These are phyloP conservation scores for Trematocara caparti DNA, from an alignment of 2,797 vertebrate genomes.

Conservation along the genomic window DNA sequence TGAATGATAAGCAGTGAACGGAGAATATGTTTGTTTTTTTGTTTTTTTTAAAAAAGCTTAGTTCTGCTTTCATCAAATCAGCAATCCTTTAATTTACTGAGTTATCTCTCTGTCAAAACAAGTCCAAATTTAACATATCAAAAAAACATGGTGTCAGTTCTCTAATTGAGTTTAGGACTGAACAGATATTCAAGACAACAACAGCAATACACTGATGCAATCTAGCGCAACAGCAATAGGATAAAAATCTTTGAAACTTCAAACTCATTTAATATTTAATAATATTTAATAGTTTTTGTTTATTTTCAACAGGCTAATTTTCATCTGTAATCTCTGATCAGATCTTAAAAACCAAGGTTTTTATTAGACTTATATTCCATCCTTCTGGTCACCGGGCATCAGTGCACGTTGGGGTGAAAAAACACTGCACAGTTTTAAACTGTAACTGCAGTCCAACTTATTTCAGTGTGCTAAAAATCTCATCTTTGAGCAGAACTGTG, in stretches of 20 bases:
- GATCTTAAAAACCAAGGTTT: neutral
- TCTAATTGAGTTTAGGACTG: neutral
- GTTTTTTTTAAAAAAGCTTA: neutral
- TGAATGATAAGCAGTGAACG: neutral
- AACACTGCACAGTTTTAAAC: neutral
- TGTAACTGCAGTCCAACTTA: neutral
- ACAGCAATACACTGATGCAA: neutral
- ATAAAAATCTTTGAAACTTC: neutral
- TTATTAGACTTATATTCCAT: neutral
- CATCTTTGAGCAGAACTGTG: neutral
- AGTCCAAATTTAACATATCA: neutral
- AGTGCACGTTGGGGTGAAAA: neutral
- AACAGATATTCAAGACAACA: neutral
- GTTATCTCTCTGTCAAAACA: neutral
- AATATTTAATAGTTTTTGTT: neutral
- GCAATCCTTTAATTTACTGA: neutral
- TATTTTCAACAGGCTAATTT: neutral
- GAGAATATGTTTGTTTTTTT: neutral
- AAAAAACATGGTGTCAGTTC: neutral
- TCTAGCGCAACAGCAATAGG: neutral
- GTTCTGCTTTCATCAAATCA: neutral
- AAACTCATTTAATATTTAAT: neutral
- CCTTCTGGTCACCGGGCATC: neutral
- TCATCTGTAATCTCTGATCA: neutral
- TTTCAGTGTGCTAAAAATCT: accelerated